Evolutionary conservation across 2,888 invertebrate species (phyloP), one percentile per base, ranked within the genome.

Genomic region (Lamellibrachia columna): DNA sequence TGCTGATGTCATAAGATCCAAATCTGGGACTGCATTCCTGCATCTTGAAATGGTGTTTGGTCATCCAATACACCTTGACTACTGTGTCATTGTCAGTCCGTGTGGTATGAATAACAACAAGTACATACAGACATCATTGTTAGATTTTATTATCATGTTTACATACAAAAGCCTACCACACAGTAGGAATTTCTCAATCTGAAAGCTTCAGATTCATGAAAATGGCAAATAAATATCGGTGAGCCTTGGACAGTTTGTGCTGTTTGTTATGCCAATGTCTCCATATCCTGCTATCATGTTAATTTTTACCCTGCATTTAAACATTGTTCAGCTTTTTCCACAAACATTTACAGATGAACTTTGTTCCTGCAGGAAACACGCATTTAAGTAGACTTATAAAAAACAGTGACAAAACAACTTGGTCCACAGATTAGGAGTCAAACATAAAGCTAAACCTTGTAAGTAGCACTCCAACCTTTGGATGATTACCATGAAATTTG

Each of bases 131-230:
- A 75, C 22, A 22, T 15, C 15, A n/a, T 75, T 75, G 22, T 75
- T 75, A 75, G 15, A 75, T n/a, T 75, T 75, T 75, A 75, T 75
- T 75, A 75, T 75, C n/a, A 75, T 22, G 75, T 75, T 75, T 75
- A 75, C 75, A 75, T 75, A 75, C 75, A 75, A 75, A 75, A 75
- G 75, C 75, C 75, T 22, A 75, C 75, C 75, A 75, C 75, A 2
- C n/a, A n/a, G 75, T 75, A 75, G 75, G 75, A 75, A 75, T n/a
- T 40, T 75, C 75, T 6, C 22, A 75, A 75, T 75, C 75, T 75
- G 75, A 75, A 75, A 22, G 4, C 75, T 75, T 75, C 75, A 75
- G 22, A 75, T 75, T 75, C 75, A 75, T 22, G 22, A 22, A 75
- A 75, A 75, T 22, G 22, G 75, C n/a, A n/a, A 75, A 75, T 75